Evolutionary conservation across 1,140 invertebrate genomes (phyloP).

Genomic region (Brachionus manjavacas): DNA sequence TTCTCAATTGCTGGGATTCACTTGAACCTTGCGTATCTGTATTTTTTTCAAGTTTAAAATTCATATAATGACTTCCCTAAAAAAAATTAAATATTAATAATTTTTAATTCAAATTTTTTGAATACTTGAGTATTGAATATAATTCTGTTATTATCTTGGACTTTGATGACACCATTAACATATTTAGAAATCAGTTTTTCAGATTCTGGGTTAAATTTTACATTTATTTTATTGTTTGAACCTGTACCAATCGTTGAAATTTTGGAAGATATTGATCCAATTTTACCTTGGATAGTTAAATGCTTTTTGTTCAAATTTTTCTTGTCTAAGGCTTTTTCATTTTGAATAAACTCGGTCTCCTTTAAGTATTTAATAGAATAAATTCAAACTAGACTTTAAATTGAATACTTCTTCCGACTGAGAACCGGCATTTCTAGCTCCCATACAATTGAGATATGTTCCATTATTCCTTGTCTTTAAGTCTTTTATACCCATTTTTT

Average conservation of each 20-base stretch:
- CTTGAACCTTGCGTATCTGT: background rate
- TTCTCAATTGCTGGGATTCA: background rate
- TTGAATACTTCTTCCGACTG: background rate
- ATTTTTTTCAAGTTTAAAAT: slow-evolving; percentile 9
- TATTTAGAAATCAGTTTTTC: background rate
- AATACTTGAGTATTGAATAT: background rate
- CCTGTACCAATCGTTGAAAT: background rate
- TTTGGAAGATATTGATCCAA: background rate
- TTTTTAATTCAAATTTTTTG: background rate
- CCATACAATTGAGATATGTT: background rate
- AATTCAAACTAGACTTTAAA: too few species aligned
- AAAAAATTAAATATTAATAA: background rate
- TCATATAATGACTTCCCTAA: slow-evolving; percentile 23
- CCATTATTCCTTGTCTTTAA: background rate
- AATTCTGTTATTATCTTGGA: slow-evolving; percentile 28
- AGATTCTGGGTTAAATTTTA: background rate
- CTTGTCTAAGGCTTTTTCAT: background rate
- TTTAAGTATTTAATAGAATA: background rate
- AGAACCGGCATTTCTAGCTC: background rate
- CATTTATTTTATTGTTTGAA: background rate
- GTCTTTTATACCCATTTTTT: background rate
- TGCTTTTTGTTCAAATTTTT: background rate
- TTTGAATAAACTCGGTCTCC: background rate
- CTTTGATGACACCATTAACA: slow-evolving; percentile 24
- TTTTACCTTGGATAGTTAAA: background rate